A percentile compares a stretch with the other conserved stretches of the same genome.
phyloP scores from a whole-genome alignment of 2,113 vertebrate genomes.

The Condylura cristata region DNA sequence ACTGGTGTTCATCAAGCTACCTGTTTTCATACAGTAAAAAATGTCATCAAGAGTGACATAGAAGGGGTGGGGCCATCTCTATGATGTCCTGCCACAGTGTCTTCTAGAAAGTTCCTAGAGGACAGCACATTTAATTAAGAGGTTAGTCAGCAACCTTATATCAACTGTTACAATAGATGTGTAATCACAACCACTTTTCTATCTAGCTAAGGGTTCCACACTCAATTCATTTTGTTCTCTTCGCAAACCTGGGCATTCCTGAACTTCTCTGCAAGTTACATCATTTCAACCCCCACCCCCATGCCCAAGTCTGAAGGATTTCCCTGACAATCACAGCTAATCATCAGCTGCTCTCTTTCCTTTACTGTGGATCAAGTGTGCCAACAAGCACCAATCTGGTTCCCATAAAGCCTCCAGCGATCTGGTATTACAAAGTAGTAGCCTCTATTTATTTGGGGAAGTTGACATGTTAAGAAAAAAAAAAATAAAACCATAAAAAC shows the following conservation, averaged over 20 bases:
- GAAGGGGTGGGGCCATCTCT: not conserved
- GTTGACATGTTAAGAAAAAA: constrained; percentile 12
- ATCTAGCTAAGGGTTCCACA: not conserved
- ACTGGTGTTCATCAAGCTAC: constrained; percentile 44
- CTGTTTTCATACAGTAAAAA: constrained; percentile 47
- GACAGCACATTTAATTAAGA: not conserved
- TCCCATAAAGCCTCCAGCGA: not conserved
- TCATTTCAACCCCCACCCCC: no score
- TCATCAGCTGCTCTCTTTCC: not conserved
- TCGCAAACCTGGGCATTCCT: constrained; percentile 45
- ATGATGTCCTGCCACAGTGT: not conserved
- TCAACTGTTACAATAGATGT: not conserved
- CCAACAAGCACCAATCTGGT: not conserved
- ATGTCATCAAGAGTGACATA: not conserved
- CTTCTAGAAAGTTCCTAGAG: not conserved
- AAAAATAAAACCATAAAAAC: not conserved
- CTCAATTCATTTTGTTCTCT: not conserved
- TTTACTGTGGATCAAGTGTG: not conserved
- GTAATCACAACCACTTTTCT: not conserved
- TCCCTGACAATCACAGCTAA: not conserved
- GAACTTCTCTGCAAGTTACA: constrained; percentile 1
- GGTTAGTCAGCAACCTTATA: not conserved
- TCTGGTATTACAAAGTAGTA: not conserved
- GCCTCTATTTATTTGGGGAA: constrained; percentile 51
- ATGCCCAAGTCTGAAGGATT: not conserved